Evolutionary conservation across 2,113 vertebrate genomes (phyloP), one percentile per base, ranked within the genome.

Genomic region (Phoxinus phoxinus): DNA sequence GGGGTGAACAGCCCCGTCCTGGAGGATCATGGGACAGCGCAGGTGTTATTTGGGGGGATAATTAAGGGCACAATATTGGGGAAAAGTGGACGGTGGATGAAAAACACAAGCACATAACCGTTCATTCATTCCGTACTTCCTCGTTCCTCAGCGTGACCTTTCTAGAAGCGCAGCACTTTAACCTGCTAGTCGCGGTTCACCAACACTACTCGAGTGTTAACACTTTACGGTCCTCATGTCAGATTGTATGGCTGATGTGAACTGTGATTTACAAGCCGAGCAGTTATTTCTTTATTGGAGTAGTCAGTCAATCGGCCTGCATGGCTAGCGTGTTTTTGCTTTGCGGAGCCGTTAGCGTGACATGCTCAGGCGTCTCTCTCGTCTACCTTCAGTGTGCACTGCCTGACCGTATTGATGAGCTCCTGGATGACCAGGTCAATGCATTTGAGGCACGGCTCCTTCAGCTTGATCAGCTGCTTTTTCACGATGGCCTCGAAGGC

Each of bases 401-500:
- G 98, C 89, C 97, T 96, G 93, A 99, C 96, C 86, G 97, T 99
- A 94, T 95, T 97, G 94, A 99, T 98, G 89, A 99, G 94, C 93
- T 99, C 97, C 95, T 98, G 97, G 92, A 99, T 98, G 90, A 99
- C 98, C 94, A 99, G 91, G 93, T 99, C 97, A 91, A 99, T 97
- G 86, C 97, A 98, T 89, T 99, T 99, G 90, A 99, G 94, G 92
- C 98, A 99, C 2, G 98, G 98, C 90, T 97, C 96, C 94, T 99
- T 99, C 95, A 99, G 96, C 95, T 99, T 99, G 91, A 99, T 96
- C 93, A 99, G 95, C 94, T 99, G 98, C 95, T 99, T 99, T 95
- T 99, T 99, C 91, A 99, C 98, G 77, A 99, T 99, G 94, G 97
- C 97, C 93, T 99, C 98, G 93, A 99, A 99, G 0, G 98, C 98